Percentiles rank a stretch among this genome's conserved stretches.
Conservation (phyloP, 2,888 invertebrate genomes). For the Geotrupes spiniger region DNA sequence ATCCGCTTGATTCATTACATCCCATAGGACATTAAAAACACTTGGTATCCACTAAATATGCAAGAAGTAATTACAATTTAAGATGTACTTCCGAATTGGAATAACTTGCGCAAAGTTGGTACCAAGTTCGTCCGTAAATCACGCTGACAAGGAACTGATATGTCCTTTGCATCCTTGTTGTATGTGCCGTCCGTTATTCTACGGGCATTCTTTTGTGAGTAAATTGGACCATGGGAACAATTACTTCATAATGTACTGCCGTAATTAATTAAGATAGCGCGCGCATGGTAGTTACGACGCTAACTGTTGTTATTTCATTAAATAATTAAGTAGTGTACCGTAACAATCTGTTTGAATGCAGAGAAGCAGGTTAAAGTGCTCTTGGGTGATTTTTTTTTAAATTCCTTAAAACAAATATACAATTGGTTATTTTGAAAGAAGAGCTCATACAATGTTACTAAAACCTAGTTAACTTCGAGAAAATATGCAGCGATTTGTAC, state of each 20-base stretch:
- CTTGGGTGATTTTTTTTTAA: no score
- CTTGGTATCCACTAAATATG: conserved; percentile 48
- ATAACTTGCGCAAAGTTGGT: conserved; percentile 38
- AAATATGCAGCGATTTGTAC: no score
- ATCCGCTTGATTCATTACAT: conserved; percentile 42
- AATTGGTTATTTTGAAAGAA: no score
- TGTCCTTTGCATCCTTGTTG: conserved; percentile 12
- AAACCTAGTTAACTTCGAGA: no score
- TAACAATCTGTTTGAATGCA: no score
- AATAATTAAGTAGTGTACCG: no score
- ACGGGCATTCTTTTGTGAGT: conserved; percentile 7
- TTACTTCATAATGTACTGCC: conserved; percentile 2
- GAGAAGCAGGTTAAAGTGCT: no score
- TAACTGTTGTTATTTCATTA: no score
- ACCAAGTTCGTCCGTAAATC: conserved; percentile 34
- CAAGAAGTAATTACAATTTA: conserved; percentile 46
- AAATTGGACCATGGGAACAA: conserved; percentile 11
- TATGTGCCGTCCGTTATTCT: conserved; percentile 9
- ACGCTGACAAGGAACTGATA: conserved; percentile 20
- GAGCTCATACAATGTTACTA: no score
- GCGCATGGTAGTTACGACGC: no score
- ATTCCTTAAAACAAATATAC: no score
- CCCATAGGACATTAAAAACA: conserved; percentile 46
- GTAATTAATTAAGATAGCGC: neutral
- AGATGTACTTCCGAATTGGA: conserved; percentile 35